Evolutionary conservation across 2,113 vertebrate species (phyloP), one percentile per base, ranked within the genome.

Genomic region (Coregonus clupeaformis): DNA sequence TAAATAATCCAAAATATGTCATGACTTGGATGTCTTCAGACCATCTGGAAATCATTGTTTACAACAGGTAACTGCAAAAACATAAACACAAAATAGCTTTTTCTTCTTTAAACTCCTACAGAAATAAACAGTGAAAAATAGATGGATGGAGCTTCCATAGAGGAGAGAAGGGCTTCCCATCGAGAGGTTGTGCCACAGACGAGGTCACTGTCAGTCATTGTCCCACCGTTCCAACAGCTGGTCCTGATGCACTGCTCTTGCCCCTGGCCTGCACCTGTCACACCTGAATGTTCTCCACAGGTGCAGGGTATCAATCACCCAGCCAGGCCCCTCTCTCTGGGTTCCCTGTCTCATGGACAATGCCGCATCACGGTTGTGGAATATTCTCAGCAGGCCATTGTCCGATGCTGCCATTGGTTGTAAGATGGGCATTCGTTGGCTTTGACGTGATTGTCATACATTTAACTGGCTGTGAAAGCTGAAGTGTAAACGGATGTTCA

Each of bases 41-140:
- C 47, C 82, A 89, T 87, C 81, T 87, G 82, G 87, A 90, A 88
- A 68, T 6, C 16, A 69, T 87, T 69, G 80, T 78, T 76, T 70
- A 36, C 57, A 6, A n/a, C 52, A 63, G 74, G 13, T 25, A 42
- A 47, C 5, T 22, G 71, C 71, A 69, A 80, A 84, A 69, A 71
- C 32, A 79, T 68, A 79, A 36, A 82, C 76, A 80, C 73, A 49
- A 12, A 69, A 25, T 27, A 55, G 27, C 14, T 75, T 11, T 74
- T 12, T 71, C 47, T 59, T 16, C 77, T 68, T 9, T 42, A 42
- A 42, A 36, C 36, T 57, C 18, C 25, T 73, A 62, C 36, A 36
- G 22, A 72, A 80, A 77, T 72, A 72, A 68, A 80, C 29, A 76
- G 9, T 11, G 18, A 68, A 32, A n/a, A 18, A 67, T 6, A 13